Conservation (phyloP, 2,888 invertebrate species). For the Eupithecia abbreviata region DNA sequence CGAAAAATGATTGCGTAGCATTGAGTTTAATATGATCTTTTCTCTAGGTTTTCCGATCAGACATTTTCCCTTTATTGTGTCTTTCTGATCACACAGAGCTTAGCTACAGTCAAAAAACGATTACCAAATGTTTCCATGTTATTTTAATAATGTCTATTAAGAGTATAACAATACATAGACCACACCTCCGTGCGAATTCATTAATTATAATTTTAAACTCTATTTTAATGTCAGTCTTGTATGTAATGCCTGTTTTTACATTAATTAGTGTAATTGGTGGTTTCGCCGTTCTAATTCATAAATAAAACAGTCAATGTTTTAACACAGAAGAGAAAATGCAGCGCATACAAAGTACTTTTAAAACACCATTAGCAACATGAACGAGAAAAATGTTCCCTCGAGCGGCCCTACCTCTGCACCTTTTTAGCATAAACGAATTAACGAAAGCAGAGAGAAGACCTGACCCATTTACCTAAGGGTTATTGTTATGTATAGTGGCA, state of each 20-base stretch:
- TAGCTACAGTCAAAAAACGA: neutral
- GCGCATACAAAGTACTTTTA: neutral
- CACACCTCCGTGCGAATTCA: too few species aligned
- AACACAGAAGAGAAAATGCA: neutral
- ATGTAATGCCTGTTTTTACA: too few species aligned
- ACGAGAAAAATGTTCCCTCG: neutral
- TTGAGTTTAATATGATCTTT: neutral
- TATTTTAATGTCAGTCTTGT: too few species aligned
- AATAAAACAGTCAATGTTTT: neutral
- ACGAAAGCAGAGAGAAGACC: slow-evolving; percentile 7
- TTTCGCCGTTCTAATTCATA: too few species aligned
- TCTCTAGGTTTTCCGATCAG: neutral
- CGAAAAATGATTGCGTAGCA: slow-evolving; percentile 20
- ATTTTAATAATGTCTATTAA: too few species aligned
- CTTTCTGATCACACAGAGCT: neutral
- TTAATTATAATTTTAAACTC: too few species aligned
- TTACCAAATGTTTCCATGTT: too few species aligned
- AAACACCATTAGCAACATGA: neutral
- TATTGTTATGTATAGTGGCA: slow-evolving; percentile 39
- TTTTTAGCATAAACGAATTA: slow-evolving; percentile 16
- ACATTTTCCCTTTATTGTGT: neutral
- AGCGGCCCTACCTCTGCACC: neutral
- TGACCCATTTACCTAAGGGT: slow-evolving; percentile 32
- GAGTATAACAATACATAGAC: too few species aligned
- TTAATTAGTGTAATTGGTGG: too few species aligned